Evolutionary conservation across 2,113 vertebrate genomes (phyloP).

Genomic region (Caracal caracal): DNA sequence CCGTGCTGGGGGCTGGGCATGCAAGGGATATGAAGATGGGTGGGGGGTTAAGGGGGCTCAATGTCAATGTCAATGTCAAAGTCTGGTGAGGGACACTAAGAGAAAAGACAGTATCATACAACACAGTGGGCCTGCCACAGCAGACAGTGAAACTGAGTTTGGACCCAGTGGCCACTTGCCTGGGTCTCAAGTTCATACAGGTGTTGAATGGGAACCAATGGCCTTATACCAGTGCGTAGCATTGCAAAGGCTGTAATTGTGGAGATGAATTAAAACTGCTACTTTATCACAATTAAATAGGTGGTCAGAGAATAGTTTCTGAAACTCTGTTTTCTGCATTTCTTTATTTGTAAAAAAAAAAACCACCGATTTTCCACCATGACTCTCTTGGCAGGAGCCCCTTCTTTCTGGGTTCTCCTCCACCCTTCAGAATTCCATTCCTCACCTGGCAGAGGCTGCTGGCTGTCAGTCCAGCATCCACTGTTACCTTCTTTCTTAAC

Average conservation of each 20-base stretch:
- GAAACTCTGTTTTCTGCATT: background rate
- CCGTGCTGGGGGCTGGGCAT: background rate
- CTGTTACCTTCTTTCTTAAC: background rate
- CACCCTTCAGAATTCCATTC: background rate
- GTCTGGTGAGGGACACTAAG: background rate
- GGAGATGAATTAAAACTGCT: background rate
- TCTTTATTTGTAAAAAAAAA: slow-evolving; percentile 2
- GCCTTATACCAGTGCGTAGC: background rate
- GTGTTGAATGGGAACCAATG: background rate
- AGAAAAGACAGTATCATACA: background rate
- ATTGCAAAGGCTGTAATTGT: background rate
- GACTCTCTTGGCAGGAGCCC: background rate
- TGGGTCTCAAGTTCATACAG: accelerated
- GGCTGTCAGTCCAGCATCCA: background rate
- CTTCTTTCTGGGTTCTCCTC: background rate
- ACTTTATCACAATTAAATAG: background rate
- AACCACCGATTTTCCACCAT: background rate
- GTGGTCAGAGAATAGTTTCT: background rate
- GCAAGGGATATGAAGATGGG: accelerated
- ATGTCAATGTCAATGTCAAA: accelerated
- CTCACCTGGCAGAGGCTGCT: background rate
- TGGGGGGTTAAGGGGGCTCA: accelerated
- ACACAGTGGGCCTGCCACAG: accelerated
- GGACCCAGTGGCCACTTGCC: accelerated
- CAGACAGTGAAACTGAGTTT: accelerated